These are phyloP conservation scores for Notodonta ziczac DNA, from an alignment of 2,888 invertebrate species.

Conservation along the genomic window DNA sequence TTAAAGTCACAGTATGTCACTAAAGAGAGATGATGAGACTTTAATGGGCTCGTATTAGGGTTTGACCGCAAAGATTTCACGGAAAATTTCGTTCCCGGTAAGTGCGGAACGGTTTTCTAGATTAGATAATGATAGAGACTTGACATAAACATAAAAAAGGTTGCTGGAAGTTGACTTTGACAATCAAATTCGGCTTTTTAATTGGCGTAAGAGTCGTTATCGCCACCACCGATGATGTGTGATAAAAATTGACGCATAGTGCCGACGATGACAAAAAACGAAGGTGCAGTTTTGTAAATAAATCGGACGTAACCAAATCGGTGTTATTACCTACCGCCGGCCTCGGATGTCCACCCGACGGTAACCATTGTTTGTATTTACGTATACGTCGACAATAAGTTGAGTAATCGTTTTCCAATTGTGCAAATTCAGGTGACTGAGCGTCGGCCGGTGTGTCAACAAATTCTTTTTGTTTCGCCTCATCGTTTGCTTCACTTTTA, in stretches of 20 bases:
- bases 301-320: slow-evolving; percentile 56
- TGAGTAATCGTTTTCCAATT: slow-evolving; percentile 70
- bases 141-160: neutral
- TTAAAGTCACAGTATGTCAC: slow-evolving; percentile 35
- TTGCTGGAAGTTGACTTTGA: neutral
- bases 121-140: neutral
- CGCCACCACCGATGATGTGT: too few species aligned
- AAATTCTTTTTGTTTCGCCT: slow-evolving; percentile 57
- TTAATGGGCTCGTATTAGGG: slow-evolving; percentile 25
- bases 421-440: slow-evolving; percentile 60
- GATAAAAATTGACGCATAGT: neutral
- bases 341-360: slow-evolving; percentile 57
- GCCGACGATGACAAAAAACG: slow-evolving; percentile 46
- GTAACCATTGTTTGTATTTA: slow-evolving; percentile 69
- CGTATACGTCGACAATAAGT: slow-evolving; percentile 66
- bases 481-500: slow-evolving; percentile 54
- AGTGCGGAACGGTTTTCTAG: neutral
- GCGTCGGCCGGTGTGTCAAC: slow-evolving; percentile 55
- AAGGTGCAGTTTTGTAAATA: slow-evolving; percentile 60
- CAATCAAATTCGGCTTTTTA: too few species aligned
- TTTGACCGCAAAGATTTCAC: slow-evolving; percentile 6
- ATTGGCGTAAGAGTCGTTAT: too few species aligned
- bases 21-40: slow-evolving; percentile 39
- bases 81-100: slow-evolving; percentile 3
- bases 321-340: slow-evolving; percentile 55